Evolutionary conservation across 1,140 invertebrate species (phyloP), one percentile per base, ranked within the genome.

Genomic region (Trichonephila inaurata): DNA sequence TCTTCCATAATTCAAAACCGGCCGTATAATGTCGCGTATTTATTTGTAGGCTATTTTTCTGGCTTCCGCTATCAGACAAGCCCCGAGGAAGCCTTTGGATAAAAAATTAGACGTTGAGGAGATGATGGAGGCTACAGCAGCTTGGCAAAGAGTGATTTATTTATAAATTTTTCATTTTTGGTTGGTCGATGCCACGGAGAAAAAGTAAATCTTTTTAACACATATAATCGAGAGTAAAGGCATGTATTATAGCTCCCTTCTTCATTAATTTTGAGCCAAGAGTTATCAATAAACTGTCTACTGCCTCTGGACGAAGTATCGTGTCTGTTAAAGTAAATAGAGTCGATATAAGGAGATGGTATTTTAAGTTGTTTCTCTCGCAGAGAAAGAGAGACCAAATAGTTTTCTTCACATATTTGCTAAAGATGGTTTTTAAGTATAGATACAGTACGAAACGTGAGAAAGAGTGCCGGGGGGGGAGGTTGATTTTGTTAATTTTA

Each of bases 1-100:
- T 19, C 24, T 64, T 88, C 86, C 86, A 88, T 88, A 88, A 64
- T 88, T 88, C 86, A 88, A 62, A 64, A 64, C 51, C 51, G 61
- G 33, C 51, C 51, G n/a, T 87, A 28, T 88, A 88, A 88, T 88
- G 62, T 88, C 58, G 28, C 86, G 86, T 88, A 64, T 64, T 62
- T 88, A 88, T 88, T 88, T 64, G 60, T 64, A 62, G 86, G 19
- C 86, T 61, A 88, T 88, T 85, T 85, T 61, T 85, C 44, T 51
- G 21, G 44, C 44, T 85, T 60, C 58, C 44, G 83, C n/a, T 24
- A n/a, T 21, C 58, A 7, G 40, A 60, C 21, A 7, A 51, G 40
- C 24, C 8, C 16, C n/a, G 21, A 58, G 24, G 51, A 85, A 85
- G 51, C 58, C 3, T 58, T n/a, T 19, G 6, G 40, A 16, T 24